Base-by-base conservation (phyloP, 2,888 invertebrate species). In the Cryptophagus acutangulus region DNA sequence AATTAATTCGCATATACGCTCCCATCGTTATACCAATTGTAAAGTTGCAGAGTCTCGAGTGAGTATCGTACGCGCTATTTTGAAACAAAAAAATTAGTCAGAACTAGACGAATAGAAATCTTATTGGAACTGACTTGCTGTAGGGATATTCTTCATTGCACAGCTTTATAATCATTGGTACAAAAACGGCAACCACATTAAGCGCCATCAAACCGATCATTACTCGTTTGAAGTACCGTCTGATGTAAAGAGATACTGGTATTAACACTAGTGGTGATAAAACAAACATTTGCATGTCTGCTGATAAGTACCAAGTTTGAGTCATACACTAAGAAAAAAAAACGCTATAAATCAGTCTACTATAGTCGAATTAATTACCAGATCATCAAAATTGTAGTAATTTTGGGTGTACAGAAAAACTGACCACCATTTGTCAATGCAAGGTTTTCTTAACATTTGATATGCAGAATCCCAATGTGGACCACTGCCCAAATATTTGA, bases 341-440 rank as follows among this genome's bases (percentile, higher is more conserved):
- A 5, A 6, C 3, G 14, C 16, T 15, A n/a, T 3, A 31, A n/a
- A 17, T 4, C 25, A 37, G n/a, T 5, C n/a, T 12, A 34, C 10
- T 2, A 44, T 13, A 10, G 14, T 10, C 14, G 4, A 24, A 41
- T 48, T 46, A n/a, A n/a, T n/a, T 43, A 61, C 59, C 35, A 55
- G 25, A 15, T 57, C 49, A 10, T 43, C 38, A 16, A 45, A 41
- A 17, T 59, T 57, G 33, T 52, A 50, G 39, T 67, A 69, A 48
- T 71, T 71, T 41, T 71, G 70, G 18, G 70, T 51, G 44, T 71
- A 72, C 1, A 70, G 47, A n/a, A 71, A 49, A 40, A 57, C 59
- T 3, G 61, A 33, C 71, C 70, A 71, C 69, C 70, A 71, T 36
- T 59, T 51, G 2, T 54, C 39, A 12, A 44, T 42, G 47, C 72